phyloP scores from a whole-genome alignment of 2,888 invertebrate genomes.

The Carterocephalus palaemon region DNA sequence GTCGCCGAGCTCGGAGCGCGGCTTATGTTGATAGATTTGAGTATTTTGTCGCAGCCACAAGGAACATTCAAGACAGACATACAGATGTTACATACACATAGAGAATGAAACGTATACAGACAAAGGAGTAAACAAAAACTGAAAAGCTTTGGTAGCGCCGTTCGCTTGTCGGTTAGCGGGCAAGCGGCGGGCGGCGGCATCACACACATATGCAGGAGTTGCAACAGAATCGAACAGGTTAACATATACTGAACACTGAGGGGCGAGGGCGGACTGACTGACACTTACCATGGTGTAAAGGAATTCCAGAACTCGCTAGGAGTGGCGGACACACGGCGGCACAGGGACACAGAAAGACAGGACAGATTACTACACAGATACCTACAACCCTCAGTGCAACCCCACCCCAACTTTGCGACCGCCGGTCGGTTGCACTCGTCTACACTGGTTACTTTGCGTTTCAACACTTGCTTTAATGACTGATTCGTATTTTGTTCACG shows the following conservation, averaged over 20 bases:
- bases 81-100: constrained; percentile 81
- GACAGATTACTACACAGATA: constrained; percentile 81
- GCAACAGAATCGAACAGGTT: constrained; percentile 78
- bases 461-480: constrained; percentile 62
- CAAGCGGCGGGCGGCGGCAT: constrained; percentile 70
- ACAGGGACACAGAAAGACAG: constrained; percentile 85
- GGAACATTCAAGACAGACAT: constrained; percentile 78
- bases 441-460: constrained; percentile 77
- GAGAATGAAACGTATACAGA: constrained; percentile 79
- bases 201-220: constrained; percentile 78
- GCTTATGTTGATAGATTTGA: constrained; percentile 41
- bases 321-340: constrained; percentile 84
- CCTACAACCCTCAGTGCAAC: constrained; percentile 79
- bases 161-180: constrained; percentile 65
- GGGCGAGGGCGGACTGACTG: constrained; percentile 81
- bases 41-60: constrained; percentile 70
- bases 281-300: constrained; percentile 99
- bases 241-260: constrained; percentile 79
- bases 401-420: constrained; percentile 73
- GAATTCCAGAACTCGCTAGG: constrained; percentile 99
- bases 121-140: constrained; percentile 76
- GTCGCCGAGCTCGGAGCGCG: constrained; percentile 41
- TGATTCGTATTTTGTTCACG: constrained; percentile 41
- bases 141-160: constrained; percentile 72
- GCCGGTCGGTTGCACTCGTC: constrained; percentile 69